phyloP scores from a whole-genome alignment of 2,113 vertebrate species.

The Charina bottae region DNA sequence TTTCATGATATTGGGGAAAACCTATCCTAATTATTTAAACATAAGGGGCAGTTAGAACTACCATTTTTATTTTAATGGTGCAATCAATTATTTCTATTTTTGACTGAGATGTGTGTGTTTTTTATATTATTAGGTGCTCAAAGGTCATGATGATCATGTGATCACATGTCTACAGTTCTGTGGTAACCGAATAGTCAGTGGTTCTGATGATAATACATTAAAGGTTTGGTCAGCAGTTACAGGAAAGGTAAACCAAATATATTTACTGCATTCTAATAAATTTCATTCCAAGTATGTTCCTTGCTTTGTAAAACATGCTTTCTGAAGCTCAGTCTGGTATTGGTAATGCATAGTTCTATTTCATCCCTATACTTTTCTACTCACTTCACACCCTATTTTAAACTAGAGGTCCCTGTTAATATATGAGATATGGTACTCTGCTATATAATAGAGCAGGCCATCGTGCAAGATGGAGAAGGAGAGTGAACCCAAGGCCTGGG shows the following conservation, averaged over 20 bases:
- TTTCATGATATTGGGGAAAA: constrained; percentile 33
- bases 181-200: constrained; percentile 96
- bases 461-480: not conserved
- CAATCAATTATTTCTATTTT: constrained; percentile 24
- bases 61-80: constrained; percentile 44
- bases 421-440: not conserved
- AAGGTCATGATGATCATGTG: constrained; percentile 98
- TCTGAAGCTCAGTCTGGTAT: not conserved
- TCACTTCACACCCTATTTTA: not conserved
- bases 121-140: constrained; percentile 85
- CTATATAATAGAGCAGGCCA: not conserved
- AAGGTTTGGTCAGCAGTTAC: constrained; percentile 99
- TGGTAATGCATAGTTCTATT: not conserved
- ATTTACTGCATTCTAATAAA: not conserved
- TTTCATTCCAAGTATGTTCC: not conserved
- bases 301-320: not conserved
- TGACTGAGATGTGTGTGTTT: not conserved
- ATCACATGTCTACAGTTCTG: constrained; percentile 99
- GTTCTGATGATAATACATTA: constrained; percentile 97
- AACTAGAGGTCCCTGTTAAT: not conserved
- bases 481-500: not conserved
- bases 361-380: not conserved
- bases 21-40: not conserved
- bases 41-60: constrained; percentile 23
- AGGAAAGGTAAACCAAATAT: constrained; percentile 84